A percentile compares a stretch with the other conserved stretches of the same genome.
Evolutionary conservation across 2,113 vertebrate species (phyloP).

Genomic region (Rallus limicola): DNA sequence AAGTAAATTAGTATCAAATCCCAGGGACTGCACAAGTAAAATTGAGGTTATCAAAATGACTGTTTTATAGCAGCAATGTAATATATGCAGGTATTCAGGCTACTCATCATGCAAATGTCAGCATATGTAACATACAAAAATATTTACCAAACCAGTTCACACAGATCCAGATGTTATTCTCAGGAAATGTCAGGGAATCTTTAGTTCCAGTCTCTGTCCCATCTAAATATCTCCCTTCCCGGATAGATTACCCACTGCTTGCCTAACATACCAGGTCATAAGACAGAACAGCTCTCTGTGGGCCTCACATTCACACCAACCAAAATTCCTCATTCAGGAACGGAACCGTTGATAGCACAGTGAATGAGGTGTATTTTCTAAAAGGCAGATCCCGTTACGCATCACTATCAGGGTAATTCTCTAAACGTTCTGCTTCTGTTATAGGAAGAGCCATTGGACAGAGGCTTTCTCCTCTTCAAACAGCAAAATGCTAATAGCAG

Average conservation of each 20-base stretch:
- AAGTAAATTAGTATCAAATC: not conserved
- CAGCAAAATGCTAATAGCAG: not conserved
- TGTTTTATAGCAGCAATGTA: not conserved
- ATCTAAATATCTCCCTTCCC: not conserved
- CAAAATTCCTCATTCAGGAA: not conserved
- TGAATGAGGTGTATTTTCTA: not conserved
- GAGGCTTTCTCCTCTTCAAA: not conserved
- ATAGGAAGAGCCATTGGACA: not conserved
- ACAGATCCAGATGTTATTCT: constrained; percentile 20
- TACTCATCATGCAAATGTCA: not conserved
- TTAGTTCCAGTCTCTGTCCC: not conserved
- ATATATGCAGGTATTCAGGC: constrained; percentile 7
- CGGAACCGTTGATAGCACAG: not conserved
- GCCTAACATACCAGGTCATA: not conserved
- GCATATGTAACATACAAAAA: not conserved
- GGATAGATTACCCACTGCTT: not conserved
- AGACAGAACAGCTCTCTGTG: not conserved
- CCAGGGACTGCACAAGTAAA: not conserved
- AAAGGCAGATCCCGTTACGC: not conserved
- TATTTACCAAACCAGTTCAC: constrained; percentile 41
- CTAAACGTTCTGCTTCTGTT: not conserved
- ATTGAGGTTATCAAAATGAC: not conserved
- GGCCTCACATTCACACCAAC: not conserved
- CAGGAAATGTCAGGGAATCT: constrained; percentile 28
- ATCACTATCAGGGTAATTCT: not conserved